Evolutionary conservation across 2,888 invertebrate genomes (phyloP).

Genomic region (Sinohyriopsis cumingii): DNA sequence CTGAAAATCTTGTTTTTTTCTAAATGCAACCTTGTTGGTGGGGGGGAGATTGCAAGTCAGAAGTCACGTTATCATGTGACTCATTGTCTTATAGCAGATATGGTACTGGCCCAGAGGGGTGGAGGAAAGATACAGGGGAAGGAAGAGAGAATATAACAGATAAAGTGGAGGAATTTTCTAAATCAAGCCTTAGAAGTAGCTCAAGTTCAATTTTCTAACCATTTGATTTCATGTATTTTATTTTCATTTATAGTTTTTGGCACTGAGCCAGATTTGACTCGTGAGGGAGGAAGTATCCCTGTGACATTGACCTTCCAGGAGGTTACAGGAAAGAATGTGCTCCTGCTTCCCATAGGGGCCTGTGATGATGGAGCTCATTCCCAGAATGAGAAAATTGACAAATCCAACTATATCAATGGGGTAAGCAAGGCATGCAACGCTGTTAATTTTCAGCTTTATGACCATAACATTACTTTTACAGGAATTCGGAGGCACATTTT

Average conservation of each 20-base stretch:
- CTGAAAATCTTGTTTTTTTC: too few relatives aligned
- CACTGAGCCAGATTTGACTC: conserved; percentile 92
- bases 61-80: too few relatives aligned
- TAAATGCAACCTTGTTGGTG: too few relatives aligned
- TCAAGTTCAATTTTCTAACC: neutral
- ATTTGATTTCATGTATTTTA: neutral
- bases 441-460: neutral
- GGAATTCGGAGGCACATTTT: neutral
- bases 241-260: conserved; percentile 80
- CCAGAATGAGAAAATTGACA: conserved; percentile 97
- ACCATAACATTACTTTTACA: neutral
- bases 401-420: conserved; percentile 81
- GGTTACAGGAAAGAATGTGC: conserved; percentile 92
- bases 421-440: neutral
- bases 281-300: conserved; percentile 98
- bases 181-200: too few relatives aligned
- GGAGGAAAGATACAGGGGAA: too few relatives aligned
- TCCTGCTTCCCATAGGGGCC: conserved; percentile 94
- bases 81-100: too few relatives aligned
- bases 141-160: too few relatives aligned
- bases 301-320: conserved; percentile 92
- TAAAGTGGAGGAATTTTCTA: too few relatives aligned
- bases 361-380: conserved; percentile 99
- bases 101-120: too few relatives aligned
- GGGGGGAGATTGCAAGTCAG: too few relatives aligned